These are phyloP conservation scores for Drosophila quinaria DNA, from an alignment of 2,888 invertebrate genomes.

Conservation along the genomic window DNA sequence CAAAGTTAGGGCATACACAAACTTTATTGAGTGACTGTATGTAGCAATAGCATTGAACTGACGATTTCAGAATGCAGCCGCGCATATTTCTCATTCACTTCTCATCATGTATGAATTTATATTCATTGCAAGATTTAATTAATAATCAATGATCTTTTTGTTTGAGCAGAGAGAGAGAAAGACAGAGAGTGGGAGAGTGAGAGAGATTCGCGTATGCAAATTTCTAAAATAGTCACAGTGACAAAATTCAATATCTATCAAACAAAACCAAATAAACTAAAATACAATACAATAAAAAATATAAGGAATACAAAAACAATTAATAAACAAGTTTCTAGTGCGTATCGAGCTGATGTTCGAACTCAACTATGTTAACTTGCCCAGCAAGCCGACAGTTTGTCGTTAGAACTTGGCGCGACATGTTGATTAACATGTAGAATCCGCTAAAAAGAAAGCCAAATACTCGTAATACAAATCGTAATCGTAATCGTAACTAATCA, in stretches of 20 bases:
- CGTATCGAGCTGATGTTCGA: constrained; percentile 58
- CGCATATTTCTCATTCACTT: constrained; percentile 39
- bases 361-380: constrained; percentile 4
- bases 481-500: not conserved
- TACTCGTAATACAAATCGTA: constrained; percentile 5
- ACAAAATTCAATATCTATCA: constrained; percentile 58
- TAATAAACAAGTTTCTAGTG: constrained; percentile 76
- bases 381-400: constrained; percentile 57
- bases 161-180: constrained; percentile 4
- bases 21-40: too few relatives aligned
- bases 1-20: too few relatives aligned
- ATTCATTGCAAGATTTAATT: constrained; percentile 31
- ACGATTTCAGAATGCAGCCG: constrained; percentile 32
- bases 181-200: constrained; percentile 5
- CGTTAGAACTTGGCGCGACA: constrained; percentile 72
- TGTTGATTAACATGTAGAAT: constrained; percentile 56
- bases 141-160: constrained; percentile 25
- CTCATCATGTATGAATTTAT: constrained; percentile 14
- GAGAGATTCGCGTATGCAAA: constrained; percentile 43
- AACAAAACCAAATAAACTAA: constrained; percentile 49
- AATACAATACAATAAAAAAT: constrained; percentile 14
- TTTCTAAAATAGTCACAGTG: constrained; percentile 38
- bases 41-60: constrained; percentile 27
- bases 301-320: constrained; percentile 48
- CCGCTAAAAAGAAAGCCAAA: constrained; percentile 29